phyloP scores from a whole-genome alignment of 1,140 invertebrate species.

The Pseudoatta argentina region DNA sequence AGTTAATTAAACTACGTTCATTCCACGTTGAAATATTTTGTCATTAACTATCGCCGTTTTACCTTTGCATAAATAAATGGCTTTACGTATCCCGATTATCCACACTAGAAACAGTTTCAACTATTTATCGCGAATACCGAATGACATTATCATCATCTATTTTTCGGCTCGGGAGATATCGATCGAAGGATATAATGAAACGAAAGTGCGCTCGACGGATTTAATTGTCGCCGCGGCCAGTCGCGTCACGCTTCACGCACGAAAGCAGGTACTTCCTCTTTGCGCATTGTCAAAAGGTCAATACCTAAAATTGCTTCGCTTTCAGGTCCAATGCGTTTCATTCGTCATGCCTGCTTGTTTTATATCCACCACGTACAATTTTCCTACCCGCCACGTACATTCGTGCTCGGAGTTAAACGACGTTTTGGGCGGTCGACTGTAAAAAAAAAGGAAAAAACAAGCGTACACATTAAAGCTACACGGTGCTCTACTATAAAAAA shows the following conservation, averaged over 20 bases:
- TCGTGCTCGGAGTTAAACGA: constrained; percentile 69
- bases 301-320: constrained; percentile 63
- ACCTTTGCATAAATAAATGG: constrained; percentile 31
- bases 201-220: constrained; percentile 38
- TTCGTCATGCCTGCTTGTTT: constrained; percentile 51
- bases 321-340: constrained; percentile 64
- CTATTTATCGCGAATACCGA: constrained; percentile 1
- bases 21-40: constrained; percentile 26
- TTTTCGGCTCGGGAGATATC: constrained; percentile 9
- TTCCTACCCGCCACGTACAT: constrained; percentile 59
- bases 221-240: constrained; percentile 39
- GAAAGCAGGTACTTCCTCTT: constrained; percentile 61
- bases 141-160: not conserved
- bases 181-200: constrained; percentile 41
- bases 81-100: not conserved
- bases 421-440: constrained; percentile 50
- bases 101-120: not conserved
- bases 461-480: constrained; percentile 67
- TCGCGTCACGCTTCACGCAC: constrained; percentile 43
- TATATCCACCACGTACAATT: constrained; percentile 62
- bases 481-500: not conserved
- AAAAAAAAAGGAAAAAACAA: constrained; percentile 22
- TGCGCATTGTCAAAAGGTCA: constrained; percentile 61
- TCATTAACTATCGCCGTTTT: constrained; percentile 10
- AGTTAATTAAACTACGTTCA: constrained; percentile 44